Evolutionary conservation across 92 coral and sea anemone genomes (phyloP).

Genomic region (Chrysogorgia sp.): DNA sequence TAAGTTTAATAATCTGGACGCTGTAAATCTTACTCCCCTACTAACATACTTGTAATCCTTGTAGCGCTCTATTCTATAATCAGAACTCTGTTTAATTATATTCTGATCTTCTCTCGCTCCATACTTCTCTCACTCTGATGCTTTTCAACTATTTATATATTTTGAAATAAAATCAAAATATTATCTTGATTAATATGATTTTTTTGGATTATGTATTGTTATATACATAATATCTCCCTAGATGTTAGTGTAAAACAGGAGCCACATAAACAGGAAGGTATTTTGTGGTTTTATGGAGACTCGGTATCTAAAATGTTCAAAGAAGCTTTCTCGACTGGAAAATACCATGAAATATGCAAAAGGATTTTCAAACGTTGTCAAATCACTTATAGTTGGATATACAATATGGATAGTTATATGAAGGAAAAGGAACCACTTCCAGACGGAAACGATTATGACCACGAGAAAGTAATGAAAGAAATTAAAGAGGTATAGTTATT

Average conservation of each 20-base stretch:
- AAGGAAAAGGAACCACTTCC: conserved; percentile 82
- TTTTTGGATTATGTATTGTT: background rate
- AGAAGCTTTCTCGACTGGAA: conserved; percentile 63
- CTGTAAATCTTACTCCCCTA: no score
- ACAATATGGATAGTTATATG: conserved; percentile 81
- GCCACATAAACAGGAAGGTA: conserved; percentile 54
- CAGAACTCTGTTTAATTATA: no score
- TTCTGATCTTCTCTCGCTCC: no score
- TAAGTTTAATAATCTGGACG: no score
- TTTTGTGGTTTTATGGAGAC: conserved; percentile 78
- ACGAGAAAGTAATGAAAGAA: conserved; percentile 74
- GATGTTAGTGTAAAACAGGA: conserved; percentile 4
- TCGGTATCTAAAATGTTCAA: conserved; percentile 72
- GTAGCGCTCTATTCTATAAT: no score
- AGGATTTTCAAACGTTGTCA: conserved; percentile 64
- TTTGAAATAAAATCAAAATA: no score
- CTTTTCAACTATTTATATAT: no score
- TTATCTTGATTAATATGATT: no score
- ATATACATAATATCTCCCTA: background rate
- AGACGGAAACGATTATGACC: conserved; percentile 81
- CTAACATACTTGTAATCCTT: no score
- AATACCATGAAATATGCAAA: conserved; percentile 62
- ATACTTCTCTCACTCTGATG: no score
- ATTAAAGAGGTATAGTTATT: conserved; percentile 67
- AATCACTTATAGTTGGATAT: conserved; percentile 78